Evolutionary conservation across 1,140 invertebrate species (phyloP).

Genomic region (Octopus bimaculoides): DNA sequence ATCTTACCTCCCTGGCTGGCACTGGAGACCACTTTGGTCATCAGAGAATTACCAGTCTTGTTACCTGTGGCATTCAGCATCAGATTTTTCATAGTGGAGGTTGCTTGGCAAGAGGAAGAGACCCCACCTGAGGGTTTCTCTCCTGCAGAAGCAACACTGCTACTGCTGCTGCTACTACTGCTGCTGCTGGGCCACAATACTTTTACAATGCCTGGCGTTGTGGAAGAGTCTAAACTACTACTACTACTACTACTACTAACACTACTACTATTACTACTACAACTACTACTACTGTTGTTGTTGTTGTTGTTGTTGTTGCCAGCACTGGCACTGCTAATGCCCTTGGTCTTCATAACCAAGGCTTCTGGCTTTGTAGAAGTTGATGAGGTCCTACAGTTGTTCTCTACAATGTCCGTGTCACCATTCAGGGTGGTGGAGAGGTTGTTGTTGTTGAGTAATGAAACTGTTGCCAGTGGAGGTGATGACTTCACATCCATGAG

Average conservation of each 20-base stretch:
- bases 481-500: background rate
- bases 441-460: constrained; percentile 31
- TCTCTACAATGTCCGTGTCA: constrained; percentile 34
- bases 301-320: too few species aligned
- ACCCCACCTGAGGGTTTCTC: background rate
- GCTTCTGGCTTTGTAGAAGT: constrained; percentile 26
- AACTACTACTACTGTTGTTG: too few species aligned
- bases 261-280: too few species aligned
- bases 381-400: constrained; percentile 11
- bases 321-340: constrained; percentile 41
- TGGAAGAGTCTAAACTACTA: constrained; percentile 11
- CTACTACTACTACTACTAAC: background rate
- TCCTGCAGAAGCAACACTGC: constrained; percentile 17
- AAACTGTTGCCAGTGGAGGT: constrained; percentile 19
- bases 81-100: constrained; percentile 35
- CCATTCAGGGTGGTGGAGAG: constrained; percentile 25
- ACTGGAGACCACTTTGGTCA: constrained; percentile 44
- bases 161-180: constrained; percentile 14
- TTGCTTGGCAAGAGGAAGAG: background rate
- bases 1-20: constrained; percentile 29
- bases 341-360: constrained; percentile 30
- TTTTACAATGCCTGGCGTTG: constrained; percentile 30
- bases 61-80: constrained; percentile 48
- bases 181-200: constrained; percentile 33
- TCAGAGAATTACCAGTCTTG: constrained; percentile 45